Percentiles rank a stretch among this genome's conserved stretches.
phyloP scores from a whole-genome alignment of 1,140 invertebrate genomes.

The Heliconius congener region DNA sequence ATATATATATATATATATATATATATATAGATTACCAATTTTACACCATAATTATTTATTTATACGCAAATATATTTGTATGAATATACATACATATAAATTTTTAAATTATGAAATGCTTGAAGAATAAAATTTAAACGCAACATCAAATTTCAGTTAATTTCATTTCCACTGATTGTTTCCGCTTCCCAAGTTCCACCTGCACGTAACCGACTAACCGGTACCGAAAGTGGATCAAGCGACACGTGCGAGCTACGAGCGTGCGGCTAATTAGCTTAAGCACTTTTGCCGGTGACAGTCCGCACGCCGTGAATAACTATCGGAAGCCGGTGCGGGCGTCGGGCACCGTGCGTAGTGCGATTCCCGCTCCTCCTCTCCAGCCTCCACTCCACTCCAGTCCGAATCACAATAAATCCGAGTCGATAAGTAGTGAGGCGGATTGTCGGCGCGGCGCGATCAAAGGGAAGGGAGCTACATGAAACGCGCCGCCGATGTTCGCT shows the following conservation, averaged over 20 bases:
- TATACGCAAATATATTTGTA: too few relatives aligned
- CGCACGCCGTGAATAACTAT: conserved; percentile 54
- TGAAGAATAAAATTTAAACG: neutral
- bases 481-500: conserved; percentile 63
- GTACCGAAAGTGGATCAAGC: conserved; percentile 40
- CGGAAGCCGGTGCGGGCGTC: conserved; percentile 52
- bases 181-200: conserved; percentile 3
- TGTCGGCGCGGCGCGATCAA: conserved; percentile 76
- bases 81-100: too few relatives aligned
- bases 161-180: neutral
- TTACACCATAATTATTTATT: too few relatives aligned
- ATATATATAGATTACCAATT: too few relatives aligned
- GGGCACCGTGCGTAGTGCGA: conserved; percentile 39
- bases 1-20: too few relatives aligned
- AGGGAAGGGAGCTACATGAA: conserved; percentile 69
- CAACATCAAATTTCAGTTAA: neutral
- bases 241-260: conserved; percentile 39
- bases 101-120: too few relatives aligned
- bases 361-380: conserved; percentile 61
- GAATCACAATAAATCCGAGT: conserved; percentile 79
- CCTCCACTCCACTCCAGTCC: conserved; percentile 41
- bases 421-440: conserved; percentile 78
- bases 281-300: conserved; percentile 58
- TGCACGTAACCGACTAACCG: conserved; percentile 27
- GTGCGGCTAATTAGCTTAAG: conserved; percentile 42